Evolutionary conservation across 2,113 vertebrate species (phyloP).

Genomic region (Sylvia atricapilla): DNA sequence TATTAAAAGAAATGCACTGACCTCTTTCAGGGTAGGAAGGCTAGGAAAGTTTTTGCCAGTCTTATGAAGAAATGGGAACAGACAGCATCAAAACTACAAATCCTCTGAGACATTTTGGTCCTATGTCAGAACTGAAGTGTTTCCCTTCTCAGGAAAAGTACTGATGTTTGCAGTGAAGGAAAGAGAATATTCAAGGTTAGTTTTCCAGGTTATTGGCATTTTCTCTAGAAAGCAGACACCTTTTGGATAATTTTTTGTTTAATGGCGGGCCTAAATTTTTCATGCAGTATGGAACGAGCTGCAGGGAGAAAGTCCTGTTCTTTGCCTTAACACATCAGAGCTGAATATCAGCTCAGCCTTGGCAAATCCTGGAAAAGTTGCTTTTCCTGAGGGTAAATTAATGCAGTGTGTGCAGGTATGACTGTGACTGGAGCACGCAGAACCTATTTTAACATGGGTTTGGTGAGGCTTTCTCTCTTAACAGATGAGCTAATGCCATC

Average conservation of each 20-base stretch:
- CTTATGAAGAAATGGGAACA: background rate
- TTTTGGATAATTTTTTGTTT: background rate
- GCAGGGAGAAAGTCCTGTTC: background rate
- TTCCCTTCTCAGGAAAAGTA: background rate
- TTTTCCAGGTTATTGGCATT: background rate
- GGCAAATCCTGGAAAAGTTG: background rate
- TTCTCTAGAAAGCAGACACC: background rate
- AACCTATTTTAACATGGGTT: background rate
- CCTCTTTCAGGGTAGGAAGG: background rate
- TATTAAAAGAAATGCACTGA: background rate
- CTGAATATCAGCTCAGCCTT: background rate
- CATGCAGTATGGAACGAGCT: background rate
- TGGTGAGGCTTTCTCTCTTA: background rate
- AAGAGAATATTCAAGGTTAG: background rate
- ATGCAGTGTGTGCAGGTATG: background rate
- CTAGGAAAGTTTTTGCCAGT: background rate
- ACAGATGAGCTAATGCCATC: constrained; percentile 39
- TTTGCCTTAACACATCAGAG: background rate
- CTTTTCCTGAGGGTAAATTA: background rate
- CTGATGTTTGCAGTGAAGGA: background rate
- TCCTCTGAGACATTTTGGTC: background rate
- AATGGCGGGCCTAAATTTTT: background rate
- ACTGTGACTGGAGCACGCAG: background rate
- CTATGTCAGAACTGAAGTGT: background rate
- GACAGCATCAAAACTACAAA: background rate